A percentile compares a stretch with the other conserved stretches of the same genome.
Evolutionary conservation across 2,113 vertebrate genomes (phyloP).

Genomic region (Spermophilus dauricus): DNA sequence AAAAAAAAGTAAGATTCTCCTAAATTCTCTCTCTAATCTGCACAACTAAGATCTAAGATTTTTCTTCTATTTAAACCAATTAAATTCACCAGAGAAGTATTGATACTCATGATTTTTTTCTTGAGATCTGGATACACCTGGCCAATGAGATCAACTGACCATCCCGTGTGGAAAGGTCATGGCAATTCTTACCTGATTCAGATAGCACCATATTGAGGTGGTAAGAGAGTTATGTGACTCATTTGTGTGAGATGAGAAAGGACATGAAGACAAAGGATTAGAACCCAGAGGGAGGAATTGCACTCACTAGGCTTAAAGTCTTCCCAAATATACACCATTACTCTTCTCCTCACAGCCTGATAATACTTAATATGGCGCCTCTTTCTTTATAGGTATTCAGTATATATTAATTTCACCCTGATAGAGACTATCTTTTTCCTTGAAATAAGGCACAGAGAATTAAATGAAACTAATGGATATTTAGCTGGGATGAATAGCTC

Average conservation of each 20-base stretch:
- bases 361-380: accelerated
- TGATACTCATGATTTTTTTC: neutral
- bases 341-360: neutral
- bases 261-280: neutral
- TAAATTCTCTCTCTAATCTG: neutral
- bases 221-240: neutral
- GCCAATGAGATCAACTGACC: neutral
- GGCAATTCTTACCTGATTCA: conserved; percentile 17
- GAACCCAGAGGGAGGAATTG: neutral
- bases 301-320: neutral
- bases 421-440: conserved; percentile 31
- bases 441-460: conserved; percentile 45
- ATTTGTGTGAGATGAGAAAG: neutral
- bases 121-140: neutral
- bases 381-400: conserved; percentile 9
- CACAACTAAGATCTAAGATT: neutral
- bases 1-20: neutral
- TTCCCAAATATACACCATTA: neutral
- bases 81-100: neutral
- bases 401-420: conserved; percentile 57
- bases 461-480: conserved; percentile 32
- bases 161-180: conserved; percentile 2
- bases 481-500: conserved; percentile 43
- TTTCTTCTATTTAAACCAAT: neutral
- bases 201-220: neutral